phyloP scores from a whole-genome alignment of 2,797 vertebrate species.

The Oreochromis mossambicus region DNA sequence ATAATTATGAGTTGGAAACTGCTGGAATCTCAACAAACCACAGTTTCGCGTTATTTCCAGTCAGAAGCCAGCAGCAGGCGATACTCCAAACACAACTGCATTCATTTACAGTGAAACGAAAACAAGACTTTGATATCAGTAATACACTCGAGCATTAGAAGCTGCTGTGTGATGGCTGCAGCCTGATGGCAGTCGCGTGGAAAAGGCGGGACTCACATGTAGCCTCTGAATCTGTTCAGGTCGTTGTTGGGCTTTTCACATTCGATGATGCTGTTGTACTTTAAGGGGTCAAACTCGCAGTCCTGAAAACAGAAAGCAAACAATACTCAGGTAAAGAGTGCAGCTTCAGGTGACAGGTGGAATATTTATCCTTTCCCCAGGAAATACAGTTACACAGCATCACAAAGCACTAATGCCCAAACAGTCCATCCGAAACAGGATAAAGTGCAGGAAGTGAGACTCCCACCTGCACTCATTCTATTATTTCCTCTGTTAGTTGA shows the following conservation, averaged over 20 bases:
- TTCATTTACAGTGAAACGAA: background rate
- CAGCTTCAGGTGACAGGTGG: no score
- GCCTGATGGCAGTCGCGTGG: background rate
- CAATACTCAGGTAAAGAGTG: background rate
- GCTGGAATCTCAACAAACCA: conserved; percentile 14
- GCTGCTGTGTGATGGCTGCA: background rate
- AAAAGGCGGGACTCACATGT: conserved; percentile 80
- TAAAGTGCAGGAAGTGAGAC: background rate
- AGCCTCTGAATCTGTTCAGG: conserved; percentile 91
- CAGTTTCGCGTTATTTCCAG: conserved; percentile 30
- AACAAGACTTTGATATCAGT: background rate
- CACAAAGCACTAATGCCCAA: background rate
- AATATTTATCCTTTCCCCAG: background rate
- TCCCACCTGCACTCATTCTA: background rate
- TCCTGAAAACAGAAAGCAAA: conserved; percentile 78
- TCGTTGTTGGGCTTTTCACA: conserved; percentile 98
- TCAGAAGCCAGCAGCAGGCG: background rate
- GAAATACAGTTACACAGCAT: background rate
- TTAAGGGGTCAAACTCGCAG: conserved; percentile 91
- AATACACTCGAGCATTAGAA: background rate
- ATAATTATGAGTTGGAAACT: conserved; percentile 27
- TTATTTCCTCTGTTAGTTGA: background rate
- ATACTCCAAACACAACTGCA: background rate
- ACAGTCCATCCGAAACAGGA: background rate
- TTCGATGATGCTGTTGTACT: conserved; percentile 90